Base-by-base conservation (phyloP, 1,140 invertebrate species). In the Caenorhabditis remanei region DNA sequence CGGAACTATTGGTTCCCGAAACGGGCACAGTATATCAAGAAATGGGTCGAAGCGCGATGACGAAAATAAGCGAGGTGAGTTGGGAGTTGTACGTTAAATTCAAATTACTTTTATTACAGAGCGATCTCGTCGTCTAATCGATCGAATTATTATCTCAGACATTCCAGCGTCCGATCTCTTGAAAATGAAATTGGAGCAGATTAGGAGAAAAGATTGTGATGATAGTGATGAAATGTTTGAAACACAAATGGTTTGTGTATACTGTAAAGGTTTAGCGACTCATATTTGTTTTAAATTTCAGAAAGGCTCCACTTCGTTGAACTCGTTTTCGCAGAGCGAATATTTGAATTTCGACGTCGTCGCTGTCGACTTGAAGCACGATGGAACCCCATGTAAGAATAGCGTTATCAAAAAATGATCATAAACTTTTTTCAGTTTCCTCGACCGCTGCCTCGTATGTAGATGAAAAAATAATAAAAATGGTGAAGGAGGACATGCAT, bases 111-210 rank as follows among this genome's bases (percentile, higher is more conserved):
- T 75, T 46, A 4, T 32, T 75, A 7, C 67, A 75, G 71, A 79
- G 24, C 43, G 71, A 7, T n/a, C 46, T 50, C 71, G 71, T 50
- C 71, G 71, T 4, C 43, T 79, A 4, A 16, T 79, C 7, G 71
- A 79, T 41, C 71, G 71, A 2, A 79, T 79, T 14, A 79, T 79
- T n/a, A 79, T 79, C n/a, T 79, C 71, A 2, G 46, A 79, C 9
- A n/a, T 79, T 50, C 71, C 71, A 50, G 71, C 71, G 11, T 16
- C 9, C 8, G 71, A 79, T 2, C 46, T 79, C 3, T 24, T 79
- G 21, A 79, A 24, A 50, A 50, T 79, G 46, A 79, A 79, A 16
- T 2, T 43, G 4, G 71, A 79, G 19, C 71, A 79, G 11, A 24
- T 79, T 6, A 79, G 24, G 19, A 79, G 24, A 24, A 43, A n/a